Percentiles rank a stretch among this genome's conserved stretches.
phyloP scores from a whole-genome alignment of 2,888 invertebrate genomes.

The Drosophila formosana region DNA sequence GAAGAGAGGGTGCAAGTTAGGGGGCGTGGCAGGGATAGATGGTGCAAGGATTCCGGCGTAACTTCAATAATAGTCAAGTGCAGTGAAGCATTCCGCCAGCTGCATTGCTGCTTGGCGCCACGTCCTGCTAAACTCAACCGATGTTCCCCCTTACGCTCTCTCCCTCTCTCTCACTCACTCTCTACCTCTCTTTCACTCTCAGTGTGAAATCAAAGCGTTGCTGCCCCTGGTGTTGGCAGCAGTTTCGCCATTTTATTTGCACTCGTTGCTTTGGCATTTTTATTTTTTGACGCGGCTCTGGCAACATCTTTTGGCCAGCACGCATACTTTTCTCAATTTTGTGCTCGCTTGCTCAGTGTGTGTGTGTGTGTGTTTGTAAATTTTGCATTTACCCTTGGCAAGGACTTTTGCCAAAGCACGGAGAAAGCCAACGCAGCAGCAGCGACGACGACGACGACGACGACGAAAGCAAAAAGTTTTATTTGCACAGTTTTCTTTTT shows the following conservation, averaged over 20 bases:
- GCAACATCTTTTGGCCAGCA: constrained; percentile 75
- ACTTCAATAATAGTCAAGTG: constrained; percentile 81
- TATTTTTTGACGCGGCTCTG: constrained; percentile 55
- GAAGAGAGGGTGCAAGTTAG: background rate
- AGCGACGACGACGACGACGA: constrained; percentile 26
- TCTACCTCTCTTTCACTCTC: background rate
- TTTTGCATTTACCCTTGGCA: constrained; percentile 84
- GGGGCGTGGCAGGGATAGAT: constrained; percentile 4
- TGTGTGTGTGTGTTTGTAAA: constrained; percentile 55
- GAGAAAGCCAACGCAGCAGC: constrained; percentile 52
- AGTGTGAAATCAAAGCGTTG: constrained; percentile 63
- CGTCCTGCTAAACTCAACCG: constrained; percentile 36
- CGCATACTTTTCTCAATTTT: constrained; percentile 58
- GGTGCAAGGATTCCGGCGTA: constrained; percentile 54
- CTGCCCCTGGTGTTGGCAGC: constrained; percentile 39
- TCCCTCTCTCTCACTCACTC: background rate
- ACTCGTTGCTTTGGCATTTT: constrained; percentile 69
- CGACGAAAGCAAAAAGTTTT: constrained; percentile 78
- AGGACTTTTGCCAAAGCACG: constrained; percentile 75
- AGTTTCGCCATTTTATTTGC: constrained; percentile 76
- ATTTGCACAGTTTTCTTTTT: constrained; percentile 79
- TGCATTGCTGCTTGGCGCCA: constrained; percentile 58
- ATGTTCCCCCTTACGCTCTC: constrained; percentile 1
- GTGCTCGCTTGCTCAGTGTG: constrained; percentile 23
- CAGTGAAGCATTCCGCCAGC: constrained; percentile 80